Evolutionary conservation across 2,797 vertebrate genomes (phyloP), one percentile per base, ranked within the genome.

Genomic region (Notamacropus eugenii): DNA sequence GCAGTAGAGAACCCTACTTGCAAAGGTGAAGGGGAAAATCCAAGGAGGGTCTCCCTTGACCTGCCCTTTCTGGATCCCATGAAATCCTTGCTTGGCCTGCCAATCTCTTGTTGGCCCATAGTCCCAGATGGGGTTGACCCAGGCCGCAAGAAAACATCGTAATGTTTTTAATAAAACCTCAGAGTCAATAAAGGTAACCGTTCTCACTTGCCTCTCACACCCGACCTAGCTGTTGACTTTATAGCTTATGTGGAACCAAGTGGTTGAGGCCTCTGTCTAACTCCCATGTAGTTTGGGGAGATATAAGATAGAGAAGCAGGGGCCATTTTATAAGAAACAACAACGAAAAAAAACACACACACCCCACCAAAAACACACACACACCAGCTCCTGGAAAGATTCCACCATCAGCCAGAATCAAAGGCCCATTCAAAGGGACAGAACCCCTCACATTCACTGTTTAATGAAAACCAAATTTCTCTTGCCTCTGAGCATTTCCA

Each of bases 351-450:
- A 97, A 93, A 34, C 31, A 96, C 95, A 28, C 91, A 59, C 31
- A 31, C 40, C 3, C 62, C n/a, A 40, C n/a, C 67, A 14, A 8
- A 82, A 96, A 94, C 96, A 96, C 95, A 96, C 95, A 22, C 90
- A 95, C 95, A 27, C 90, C 0, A 27, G 87, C 97, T 95, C 98
- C 98, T 98, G 97, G 98, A 99, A 98, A 98, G 98, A 97, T 97
- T 98, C 98, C 98, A 97, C 93, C 92, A 74, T 95, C 97, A 97
- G 97, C 97, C 96, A 95, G 98, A 98, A 98, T 98, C 98, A 98
- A 98, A 98, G 98, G 97, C 98, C 98, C 98, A 98, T 98, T 98
- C 98, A 99, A 98, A 98, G 97, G 92, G 56, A 97, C 97, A 98
- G 98, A 98, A 98, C 95, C 92, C 92, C 97, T 98, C 97, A 97